Percentiles rank a stretch among this genome's conserved stretches.
These are phyloP conservation scores for Clytia hemisphaerica DNA, from an alignment of 30 jellyfish, hydroid and myxozoan species.

Conservation along the genomic window DNA sequence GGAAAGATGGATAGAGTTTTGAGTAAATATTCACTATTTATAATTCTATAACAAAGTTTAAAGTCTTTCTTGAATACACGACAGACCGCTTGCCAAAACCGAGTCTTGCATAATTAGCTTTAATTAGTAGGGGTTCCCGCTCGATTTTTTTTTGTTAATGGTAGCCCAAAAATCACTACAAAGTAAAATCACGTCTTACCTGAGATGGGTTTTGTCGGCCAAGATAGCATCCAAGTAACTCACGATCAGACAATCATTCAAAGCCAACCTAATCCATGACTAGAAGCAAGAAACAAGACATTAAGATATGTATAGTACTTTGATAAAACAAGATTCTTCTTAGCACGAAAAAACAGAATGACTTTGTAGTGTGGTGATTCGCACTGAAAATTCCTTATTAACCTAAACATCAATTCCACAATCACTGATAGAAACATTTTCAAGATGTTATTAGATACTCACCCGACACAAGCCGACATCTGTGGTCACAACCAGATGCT, in stretches of 20 bases:
- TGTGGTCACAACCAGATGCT: constrained; percentile 64
- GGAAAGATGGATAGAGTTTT: background rate
- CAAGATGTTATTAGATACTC: constrained; percentile 5
- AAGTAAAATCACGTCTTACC: constrained; percentile 29
- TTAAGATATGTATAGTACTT: too few species aligned
- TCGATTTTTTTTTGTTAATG: too few species aligned
- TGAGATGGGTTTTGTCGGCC: constrained; percentile 39
- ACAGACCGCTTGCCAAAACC: too few species aligned
- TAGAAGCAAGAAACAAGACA: background rate
- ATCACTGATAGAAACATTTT: background rate
- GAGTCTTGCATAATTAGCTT: too few species aligned
- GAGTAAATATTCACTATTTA: background rate
- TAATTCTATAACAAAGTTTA: too few species aligned
- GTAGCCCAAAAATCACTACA: background rate
- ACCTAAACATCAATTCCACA: too few species aligned
- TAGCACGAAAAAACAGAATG: too few species aligned
- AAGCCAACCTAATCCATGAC: constrained; percentile 96
- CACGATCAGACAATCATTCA: constrained; percentile 71
- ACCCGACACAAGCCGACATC: constrained; percentile 87
- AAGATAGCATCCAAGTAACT: constrained; percentile 77
- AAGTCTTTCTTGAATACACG: too few species aligned
- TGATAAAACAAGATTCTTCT: too few species aligned
- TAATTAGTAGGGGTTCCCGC: too few species aligned
- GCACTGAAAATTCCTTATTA: too few species aligned
- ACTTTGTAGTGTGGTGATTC: too few species aligned